phyloP scores from a whole-genome alignment of 1,140 invertebrate species.

The Gonatopus flavifemur region DNA sequence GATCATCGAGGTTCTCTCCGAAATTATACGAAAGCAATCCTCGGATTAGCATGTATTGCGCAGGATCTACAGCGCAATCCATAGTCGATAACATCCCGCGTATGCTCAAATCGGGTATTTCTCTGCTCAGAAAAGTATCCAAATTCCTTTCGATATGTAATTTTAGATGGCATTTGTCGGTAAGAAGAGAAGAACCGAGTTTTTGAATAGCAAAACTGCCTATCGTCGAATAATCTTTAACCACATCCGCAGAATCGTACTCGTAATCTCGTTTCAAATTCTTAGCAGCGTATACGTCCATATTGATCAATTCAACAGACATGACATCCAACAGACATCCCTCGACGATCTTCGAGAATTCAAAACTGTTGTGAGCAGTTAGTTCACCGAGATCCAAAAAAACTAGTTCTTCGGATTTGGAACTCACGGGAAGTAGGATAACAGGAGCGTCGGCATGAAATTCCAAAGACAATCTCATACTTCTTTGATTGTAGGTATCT shows the following conservation, averaged over 20 bases:
- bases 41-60: slow-evolving; percentile 86
- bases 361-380: slow-evolving; percentile 75
- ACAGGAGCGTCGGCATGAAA: slow-evolving; percentile 80
- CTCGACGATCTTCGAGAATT: slow-evolving; percentile 61
- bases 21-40: slow-evolving; percentile 90
- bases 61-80: slow-evolving; percentile 77
- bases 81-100: slow-evolving; percentile 85
- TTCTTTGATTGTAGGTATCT: slow-evolving; percentile 42
- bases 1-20: slow-evolving; percentile 82
- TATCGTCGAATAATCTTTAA: slow-evolving; percentile 46
- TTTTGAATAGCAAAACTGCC: slow-evolving; percentile 61
- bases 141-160: slow-evolving; percentile 83
- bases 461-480: slow-evolving; percentile 65
- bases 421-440: slow-evolving; percentile 84
- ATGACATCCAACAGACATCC: slow-evolving; percentile 75
- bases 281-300: slow-evolving; percentile 77
- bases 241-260: slow-evolving; percentile 18
- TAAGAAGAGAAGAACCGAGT: slow-evolving; percentile 67
- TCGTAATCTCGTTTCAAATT: slow-evolving; percentile 39
- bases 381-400: slow-evolving; percentile 82
- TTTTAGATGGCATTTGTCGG: slow-evolving; percentile 78
- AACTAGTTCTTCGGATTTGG: slow-evolving; percentile 75
- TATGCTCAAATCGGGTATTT: slow-evolving; percentile 82
- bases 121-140: slow-evolving; percentile 68
- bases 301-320: slow-evolving; percentile 75